phyloP scores from a whole-genome alignment of 2,888 invertebrate species.

The Synergus laeviventris region DNA sequence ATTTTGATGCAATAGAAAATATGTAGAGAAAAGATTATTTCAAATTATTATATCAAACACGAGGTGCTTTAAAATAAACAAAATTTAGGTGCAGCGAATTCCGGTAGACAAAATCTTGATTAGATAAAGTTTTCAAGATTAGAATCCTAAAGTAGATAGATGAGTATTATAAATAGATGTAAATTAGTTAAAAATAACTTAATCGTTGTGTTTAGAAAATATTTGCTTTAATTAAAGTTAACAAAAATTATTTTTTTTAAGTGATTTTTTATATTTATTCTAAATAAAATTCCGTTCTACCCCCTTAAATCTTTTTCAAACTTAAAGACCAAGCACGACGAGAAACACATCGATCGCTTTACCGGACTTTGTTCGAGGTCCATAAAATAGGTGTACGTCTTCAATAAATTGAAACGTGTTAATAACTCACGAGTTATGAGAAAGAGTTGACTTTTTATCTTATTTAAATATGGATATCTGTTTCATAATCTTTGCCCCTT shows the following conservation, averaged over 20 bases:
- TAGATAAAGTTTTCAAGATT: neutral
- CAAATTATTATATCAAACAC: neutral
- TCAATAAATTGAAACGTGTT: constrained; percentile 7
- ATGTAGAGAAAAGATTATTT: neutral
- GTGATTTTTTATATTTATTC: too few relatives aligned
- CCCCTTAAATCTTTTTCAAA: constrained; percentile 19
- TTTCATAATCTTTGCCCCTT: neutral
- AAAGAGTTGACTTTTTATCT: neutral
- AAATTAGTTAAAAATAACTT: neutral
- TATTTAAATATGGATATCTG: neutral
- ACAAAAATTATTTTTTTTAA: too few relatives aligned
- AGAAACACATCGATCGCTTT: constrained; percentile 9
- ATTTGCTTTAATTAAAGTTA: too few relatives aligned
- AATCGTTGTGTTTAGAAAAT: neutral
- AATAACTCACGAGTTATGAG: constrained; percentile 1
- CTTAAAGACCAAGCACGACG: neutral
- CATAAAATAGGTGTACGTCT: neutral
- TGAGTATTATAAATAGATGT: neutral
- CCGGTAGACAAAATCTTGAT: neutral
- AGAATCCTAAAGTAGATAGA: neutral
- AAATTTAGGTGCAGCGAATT: too few relatives aligned
- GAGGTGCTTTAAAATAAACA: too few relatives aligned
- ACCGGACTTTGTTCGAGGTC: constrained; percentile 34
- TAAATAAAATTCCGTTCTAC: neutral
- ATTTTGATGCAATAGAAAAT: too few relatives aligned